These are phyloP conservation scores for Andrena bucephala DNA, from an alignment of 2,888 invertebrate genomes.

Conservation along the genomic window DNA sequence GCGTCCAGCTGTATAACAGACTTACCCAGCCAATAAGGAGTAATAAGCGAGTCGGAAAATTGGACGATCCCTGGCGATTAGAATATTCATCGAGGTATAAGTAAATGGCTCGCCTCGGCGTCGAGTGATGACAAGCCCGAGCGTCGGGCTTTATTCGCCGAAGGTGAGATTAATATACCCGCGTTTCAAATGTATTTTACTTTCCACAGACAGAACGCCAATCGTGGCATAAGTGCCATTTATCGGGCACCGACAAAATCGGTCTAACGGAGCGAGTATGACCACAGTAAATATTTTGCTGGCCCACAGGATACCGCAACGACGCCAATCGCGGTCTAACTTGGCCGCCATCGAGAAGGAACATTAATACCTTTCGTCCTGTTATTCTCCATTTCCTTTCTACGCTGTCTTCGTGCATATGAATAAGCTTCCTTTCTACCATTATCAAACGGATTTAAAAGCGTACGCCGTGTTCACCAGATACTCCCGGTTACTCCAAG, in stretches of 20 bases:
- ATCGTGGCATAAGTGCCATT: not conserved
- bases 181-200: not conserved
- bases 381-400: conserved; percentile 17
- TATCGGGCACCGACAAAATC: conserved; percentile 4
- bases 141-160: not conserved
- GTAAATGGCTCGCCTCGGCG: not conserved
- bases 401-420: not conserved
- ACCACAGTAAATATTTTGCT: conserved; percentile 6
- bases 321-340: conserved; percentile 4
- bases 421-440: not conserved
- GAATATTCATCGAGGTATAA: conserved; percentile 19
- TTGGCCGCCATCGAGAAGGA: not conserved
- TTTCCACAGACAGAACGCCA: not conserved
- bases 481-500: not conserved
- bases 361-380: conserved; percentile 20
- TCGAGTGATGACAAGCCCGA: conserved; percentile 2
- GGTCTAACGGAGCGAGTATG: not conserved
- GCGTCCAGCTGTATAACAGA: conserved; percentile 15
- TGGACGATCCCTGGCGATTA: conserved; percentile 20
- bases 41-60: conserved; percentile 25
- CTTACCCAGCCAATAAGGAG: conserved; percentile 14
- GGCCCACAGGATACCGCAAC: conserved; percentile 25
- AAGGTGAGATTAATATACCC: not conserved
- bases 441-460: not conserved
- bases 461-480: not conserved